Percentiles rank a stretch among this genome's conserved stretches.
These are phyloP conservation scores for Bambusicola thoracicus DNA, from an alignment of 2,113 vertebrate species.

Conservation along the genomic window DNA sequence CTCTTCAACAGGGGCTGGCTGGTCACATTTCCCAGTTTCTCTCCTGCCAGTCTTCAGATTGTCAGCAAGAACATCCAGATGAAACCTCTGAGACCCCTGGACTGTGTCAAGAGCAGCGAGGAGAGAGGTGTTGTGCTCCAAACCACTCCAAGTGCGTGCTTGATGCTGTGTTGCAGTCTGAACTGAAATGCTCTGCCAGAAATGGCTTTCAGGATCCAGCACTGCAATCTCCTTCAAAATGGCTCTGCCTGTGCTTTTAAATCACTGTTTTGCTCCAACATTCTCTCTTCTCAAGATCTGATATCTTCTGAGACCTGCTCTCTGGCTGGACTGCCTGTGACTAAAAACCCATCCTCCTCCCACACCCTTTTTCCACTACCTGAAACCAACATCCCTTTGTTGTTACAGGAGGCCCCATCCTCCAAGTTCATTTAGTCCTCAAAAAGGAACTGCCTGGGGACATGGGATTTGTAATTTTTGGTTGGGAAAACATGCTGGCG, in stretches of 20 bases:
- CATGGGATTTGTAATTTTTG: not conserved
- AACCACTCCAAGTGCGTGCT: not conserved
- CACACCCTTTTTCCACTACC: not conserved
- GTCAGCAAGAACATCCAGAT: not conserved
- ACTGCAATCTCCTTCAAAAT: not conserved
- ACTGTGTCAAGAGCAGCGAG: fast-evolving
- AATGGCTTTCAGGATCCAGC: not conserved
- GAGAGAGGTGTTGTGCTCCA: not conserved
- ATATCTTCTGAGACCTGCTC: not conserved
- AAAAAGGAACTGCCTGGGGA: not conserved
- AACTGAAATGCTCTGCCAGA: not conserved
- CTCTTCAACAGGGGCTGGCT: not conserved
- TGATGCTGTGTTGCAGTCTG: not conserved
- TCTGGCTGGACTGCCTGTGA: not conserved
- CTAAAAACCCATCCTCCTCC: not conserved
- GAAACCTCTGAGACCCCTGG: not conserved
- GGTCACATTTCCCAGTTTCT: not conserved
- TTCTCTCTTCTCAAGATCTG: not conserved
- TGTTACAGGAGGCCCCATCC: not conserved
- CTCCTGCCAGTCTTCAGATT: not conserved
- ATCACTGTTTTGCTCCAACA: not conserved
- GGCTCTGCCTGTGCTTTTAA: not conserved
- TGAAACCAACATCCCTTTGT: not conserved
- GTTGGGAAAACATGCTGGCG: not conserved
- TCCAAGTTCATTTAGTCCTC: not conserved